These are phyloP conservation scores for Schrankia costaestrigalis DNA, from an alignment of 2,888 invertebrate species.

Conservation along the genomic window DNA sequence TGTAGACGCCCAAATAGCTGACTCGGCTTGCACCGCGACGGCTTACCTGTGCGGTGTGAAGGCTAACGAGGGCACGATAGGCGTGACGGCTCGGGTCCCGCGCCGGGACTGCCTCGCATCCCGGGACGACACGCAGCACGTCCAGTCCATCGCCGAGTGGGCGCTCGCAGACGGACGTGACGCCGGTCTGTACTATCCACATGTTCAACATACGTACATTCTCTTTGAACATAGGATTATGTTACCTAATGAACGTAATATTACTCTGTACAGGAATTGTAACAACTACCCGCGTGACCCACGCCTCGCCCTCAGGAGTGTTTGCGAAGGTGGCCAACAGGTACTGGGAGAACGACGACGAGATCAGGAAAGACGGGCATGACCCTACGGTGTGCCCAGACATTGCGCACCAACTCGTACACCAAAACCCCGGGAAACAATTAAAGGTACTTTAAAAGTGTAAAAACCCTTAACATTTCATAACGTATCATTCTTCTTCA, in stretches of 20 bases:
- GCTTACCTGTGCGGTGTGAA: conserved; percentile 85
- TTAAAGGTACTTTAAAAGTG: too few species aligned
- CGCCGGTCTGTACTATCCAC: conserved; percentile 30
- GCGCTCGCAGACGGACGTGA: conserved; percentile 73
- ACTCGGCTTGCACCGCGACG: conserved; percentile 86
- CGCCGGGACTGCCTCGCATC: conserved; percentile 81
- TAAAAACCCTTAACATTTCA: too few species aligned
- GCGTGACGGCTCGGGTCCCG: conserved; percentile 82
- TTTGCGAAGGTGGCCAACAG: conserved; percentile 77
- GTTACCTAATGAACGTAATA: not conserved
- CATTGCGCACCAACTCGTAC: conserved; percentile 85
- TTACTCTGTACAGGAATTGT: conserved; percentile 82
- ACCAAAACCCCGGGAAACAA: conserved; percentile 80
- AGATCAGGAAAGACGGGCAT: conserved; percentile 53
- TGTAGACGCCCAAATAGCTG: conserved; percentile 82
- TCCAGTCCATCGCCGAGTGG: conserved; percentile 83
- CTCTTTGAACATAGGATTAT: not conserved
- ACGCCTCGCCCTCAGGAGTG: conserved; percentile 85
- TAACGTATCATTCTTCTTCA: too few species aligned
- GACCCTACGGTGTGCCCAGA: conserved; percentile 81
- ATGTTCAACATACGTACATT: not conserved
- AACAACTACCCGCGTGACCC: conserved; percentile 87
- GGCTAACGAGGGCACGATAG: conserved; percentile 82
- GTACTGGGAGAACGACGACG: conserved; percentile 85
- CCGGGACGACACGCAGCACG: conserved; percentile 70